Evolutionary conservation across 64 coral and sea anemone species (phyloP).

Genomic region (Pocillopora verrucosa): DNA sequence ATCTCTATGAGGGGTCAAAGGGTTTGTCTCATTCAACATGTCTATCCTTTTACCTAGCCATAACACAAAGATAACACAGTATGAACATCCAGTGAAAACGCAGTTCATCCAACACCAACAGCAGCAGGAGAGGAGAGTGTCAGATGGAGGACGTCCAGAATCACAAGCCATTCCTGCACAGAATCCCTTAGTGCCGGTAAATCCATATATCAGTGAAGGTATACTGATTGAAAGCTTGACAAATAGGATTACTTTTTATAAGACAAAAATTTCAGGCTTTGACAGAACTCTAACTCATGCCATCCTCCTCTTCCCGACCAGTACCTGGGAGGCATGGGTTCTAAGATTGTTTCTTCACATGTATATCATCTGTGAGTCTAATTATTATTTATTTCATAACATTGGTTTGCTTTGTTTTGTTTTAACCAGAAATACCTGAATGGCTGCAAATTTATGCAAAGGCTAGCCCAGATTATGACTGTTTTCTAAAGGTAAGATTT

Average conservation of each 20-base stretch:
- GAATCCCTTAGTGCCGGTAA: constrained; percentile 54
- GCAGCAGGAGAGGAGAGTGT: constrained; percentile 30
- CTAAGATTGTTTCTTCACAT: too few relatives aligned
- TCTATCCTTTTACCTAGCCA: constrained; percentile 47
- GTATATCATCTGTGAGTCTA: too few relatives aligned
- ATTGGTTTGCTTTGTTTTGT: not conserved
- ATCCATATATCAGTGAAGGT: constrained; percentile 67
- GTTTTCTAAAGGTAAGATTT: constrained; percentile 81
- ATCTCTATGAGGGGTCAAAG: not conserved
- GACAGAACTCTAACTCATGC: too few relatives aligned
- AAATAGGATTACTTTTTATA: not conserved
- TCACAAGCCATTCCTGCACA: constrained; percentile 54
- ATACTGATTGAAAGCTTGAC: not conserved
- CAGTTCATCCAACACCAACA: constrained; percentile 73
- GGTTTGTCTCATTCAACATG: not conserved
- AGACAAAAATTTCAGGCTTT: not conserved
- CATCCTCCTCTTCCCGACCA: too few relatives aligned
- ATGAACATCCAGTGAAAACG: constrained; percentile 86
- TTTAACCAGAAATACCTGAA: constrained; percentile 86
- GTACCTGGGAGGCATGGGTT: not conserved
- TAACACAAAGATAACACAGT: constrained; percentile 71
- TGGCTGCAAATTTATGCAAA: constrained; percentile 95
- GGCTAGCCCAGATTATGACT: constrained; percentile 87
- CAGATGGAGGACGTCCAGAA: constrained; percentile 53
- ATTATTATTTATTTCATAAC: not conserved